Percentiles rank a stretch among this genome's conserved stretches.
phyloP scores from a whole-genome alignment of 2,113 vertebrate genomes.

The Nibea coibor region DNA sequence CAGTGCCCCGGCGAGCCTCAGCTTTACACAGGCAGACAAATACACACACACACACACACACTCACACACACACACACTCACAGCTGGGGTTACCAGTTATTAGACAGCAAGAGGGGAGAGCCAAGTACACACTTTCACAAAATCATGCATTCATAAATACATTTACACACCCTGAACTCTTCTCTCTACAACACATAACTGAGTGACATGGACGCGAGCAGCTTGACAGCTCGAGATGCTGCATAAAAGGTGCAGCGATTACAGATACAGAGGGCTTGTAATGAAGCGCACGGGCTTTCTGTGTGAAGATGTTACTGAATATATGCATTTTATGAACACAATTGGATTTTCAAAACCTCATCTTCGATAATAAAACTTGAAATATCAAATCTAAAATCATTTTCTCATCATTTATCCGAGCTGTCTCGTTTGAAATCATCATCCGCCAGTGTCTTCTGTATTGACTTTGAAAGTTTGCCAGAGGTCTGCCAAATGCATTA shows the following conservation, averaged over 20 bases:
- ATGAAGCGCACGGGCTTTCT: slow-evolving; percentile 42
- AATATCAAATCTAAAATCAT: slow-evolving; percentile 28
- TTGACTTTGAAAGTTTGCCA: slow-evolving; percentile 51
- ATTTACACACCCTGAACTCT: slow-evolving; percentile 72
- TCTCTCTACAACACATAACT: slow-evolving; percentile 60
- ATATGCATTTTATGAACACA: slow-evolving; percentile 23
- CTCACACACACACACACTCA: slow-evolving; percentile 75
- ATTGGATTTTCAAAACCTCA: slow-evolving; percentile 30
- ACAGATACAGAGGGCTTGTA: slow-evolving; percentile 44
- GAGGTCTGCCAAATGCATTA: slow-evolving; percentile 53
- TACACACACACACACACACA: slow-evolving; percentile 75
- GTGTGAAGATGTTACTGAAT: slow-evolving; percentile 38
- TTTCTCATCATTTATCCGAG: background rate
- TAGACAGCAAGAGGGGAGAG: slow-evolving; percentile 82
- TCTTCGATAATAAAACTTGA: slow-evolving; percentile 28
- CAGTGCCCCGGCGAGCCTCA: slow-evolving; percentile 81
- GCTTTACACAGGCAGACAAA: slow-evolving; percentile 83
- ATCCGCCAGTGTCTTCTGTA: slow-evolving; percentile 15
- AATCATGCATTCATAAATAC: slow-evolving; percentile 84
- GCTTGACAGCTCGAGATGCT: slow-evolving; percentile 70
- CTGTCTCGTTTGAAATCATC: slow-evolving; percentile 30
- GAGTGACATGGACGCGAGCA: slow-evolving; percentile 58
- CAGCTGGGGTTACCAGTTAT: slow-evolving; percentile 84
- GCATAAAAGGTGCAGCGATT: slow-evolving; percentile 50
- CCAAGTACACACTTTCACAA: slow-evolving; percentile 78